Evolutionary conservation across 2,797 vertebrate species (phyloP), one percentile per base, ranked within the genome.

Genomic region (Acanthurus leucopareius): DNA sequence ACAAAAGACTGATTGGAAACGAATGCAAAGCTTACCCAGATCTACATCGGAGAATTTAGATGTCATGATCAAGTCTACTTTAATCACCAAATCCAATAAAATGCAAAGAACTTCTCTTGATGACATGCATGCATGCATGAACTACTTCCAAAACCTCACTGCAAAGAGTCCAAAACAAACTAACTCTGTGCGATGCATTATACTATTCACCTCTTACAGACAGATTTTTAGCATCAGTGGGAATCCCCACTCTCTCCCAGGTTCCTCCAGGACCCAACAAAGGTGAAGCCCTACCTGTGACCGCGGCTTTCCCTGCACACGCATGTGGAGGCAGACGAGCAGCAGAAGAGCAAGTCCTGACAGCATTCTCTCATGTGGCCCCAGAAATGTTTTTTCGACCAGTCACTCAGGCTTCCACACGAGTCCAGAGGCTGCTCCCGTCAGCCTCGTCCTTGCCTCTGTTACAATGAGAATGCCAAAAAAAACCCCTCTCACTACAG

Each of bases 301-400:
- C 92, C 93, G 94, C 88, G 95, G 94, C 95, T 95, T 96, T 89
- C 96, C 97, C 93, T 95, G 89, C 78, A 91, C 84, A 85, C 93
- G 93, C 92, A 95, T 91, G 69, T 96, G 96, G 92, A 96, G 95
- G 95, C 94, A 97, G 93, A 96, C 87, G 82, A 97, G 93, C 89
- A 94, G 88, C 92, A 95, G 93, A 22, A 95, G 91, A 73, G 88
- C 60, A 85, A 91, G 83, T 77, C 87, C 89, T 35, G 91, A 89
- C 85, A 94, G 90, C 95, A 96, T 95, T 91, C 88, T 91, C 90
- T 89, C 87, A 85, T 84, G 80, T 82, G 75, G 69, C 81, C 83
- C 59, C 80, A 67, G 69, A 73, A 88, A 89, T 45, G 80, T 35
- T 35, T 35, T 35, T 60, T 65, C 56, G 4, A 87, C 56, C 72